Evolutionary conservation across 2,113 vertebrate genomes (phyloP), one percentile per base, ranked within the genome.

Genomic region (Oncorhynchus nerka): DNA sequence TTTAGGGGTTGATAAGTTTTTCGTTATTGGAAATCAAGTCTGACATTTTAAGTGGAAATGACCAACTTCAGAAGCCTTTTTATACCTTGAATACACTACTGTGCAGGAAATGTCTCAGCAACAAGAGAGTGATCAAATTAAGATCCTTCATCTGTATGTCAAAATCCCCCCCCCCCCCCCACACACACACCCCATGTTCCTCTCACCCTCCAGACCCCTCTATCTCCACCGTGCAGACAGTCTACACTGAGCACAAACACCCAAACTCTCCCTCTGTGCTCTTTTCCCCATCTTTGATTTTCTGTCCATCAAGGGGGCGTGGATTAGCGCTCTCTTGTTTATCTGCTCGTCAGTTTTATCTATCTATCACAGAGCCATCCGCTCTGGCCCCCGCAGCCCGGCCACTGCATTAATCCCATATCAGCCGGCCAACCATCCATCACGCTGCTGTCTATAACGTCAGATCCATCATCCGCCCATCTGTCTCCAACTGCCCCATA

Each of bases 401-500:
- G 85, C 86, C 85, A 89, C 90, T 85, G 90, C 92, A 93, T 93
- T 94, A 94, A 94, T 94, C 93, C 90, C 84, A 87, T 91, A 92
- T 93, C 91, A 89, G 90, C 88, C 89, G 51, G 76, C 86, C 78
- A 84, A 86, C 89, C 91, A 94, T 94, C 93, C 92, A 92, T 94
- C 93, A 93, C 85, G 85, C 86, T 71, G 81, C 87, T 91, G 91
- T 92, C 93, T 90, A 90, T 93, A 90, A 91, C 84, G 88, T 93
- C 92, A 92, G 86, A 93, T 92, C 90, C 92, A 92, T 94, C 93
- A 94, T 93, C 92, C 89, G 80, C 89, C 92, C 93, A 93, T 93
- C 92, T 93, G 93, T 93, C 92, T 90, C 84, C 34, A 75, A 73
- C 86, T 84, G 85, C 83, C 90, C 39, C 86, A 83, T 86, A 79